Evolutionary conservation across 2,113 vertebrate genomes (phyloP), one percentile per base, ranked within the genome.

Genomic region (Tupaia tana): DNA sequence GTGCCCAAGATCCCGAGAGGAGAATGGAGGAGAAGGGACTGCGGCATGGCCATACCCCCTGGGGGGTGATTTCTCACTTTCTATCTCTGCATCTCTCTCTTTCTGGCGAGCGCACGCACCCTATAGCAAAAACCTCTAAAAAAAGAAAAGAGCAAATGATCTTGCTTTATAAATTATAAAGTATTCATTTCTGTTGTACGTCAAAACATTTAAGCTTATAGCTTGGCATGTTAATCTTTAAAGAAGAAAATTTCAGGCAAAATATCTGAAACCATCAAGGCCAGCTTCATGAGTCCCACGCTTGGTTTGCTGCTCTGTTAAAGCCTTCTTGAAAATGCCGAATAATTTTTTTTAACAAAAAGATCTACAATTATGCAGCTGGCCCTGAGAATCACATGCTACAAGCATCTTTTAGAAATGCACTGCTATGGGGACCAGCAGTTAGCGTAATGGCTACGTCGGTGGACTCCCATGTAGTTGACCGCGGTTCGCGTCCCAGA

Each of bases 81-180:
- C 43, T 43, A 43, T 43, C 43, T 43, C 43, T 43, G 3, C 5
- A 5, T 43, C 43, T 43, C 43, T 43, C 43, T 43, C 43, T 43
- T 43, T 43, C 43, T 43, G 43, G 3, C 43, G 5, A 43, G 43
- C 43, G 43, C 43, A 43, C 43, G 43, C 43, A 43, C 43, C 43
- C 43, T 43, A 43, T 43, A 43, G 43, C 43, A 43, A 43, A 43
- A 43, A 43, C 5, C 5, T 43, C 43, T 43, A 43, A 63, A 59
- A 69, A 31, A 67, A 85, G n/a, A 82, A 24, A 89, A 58, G 2
- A 86, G 85, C 87, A 78, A 89, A 31, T 8, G 8, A 77, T 29
- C 22, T 19, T 92, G 34, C 64, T 77, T 93, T 84, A 78, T 20
- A 89, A 84, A 61, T 93, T 84, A 78, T 20, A 69, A 29, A 80